Conservation (phyloP, 2,113 vertebrate genomes). For the Albula glossodonta region DNA sequence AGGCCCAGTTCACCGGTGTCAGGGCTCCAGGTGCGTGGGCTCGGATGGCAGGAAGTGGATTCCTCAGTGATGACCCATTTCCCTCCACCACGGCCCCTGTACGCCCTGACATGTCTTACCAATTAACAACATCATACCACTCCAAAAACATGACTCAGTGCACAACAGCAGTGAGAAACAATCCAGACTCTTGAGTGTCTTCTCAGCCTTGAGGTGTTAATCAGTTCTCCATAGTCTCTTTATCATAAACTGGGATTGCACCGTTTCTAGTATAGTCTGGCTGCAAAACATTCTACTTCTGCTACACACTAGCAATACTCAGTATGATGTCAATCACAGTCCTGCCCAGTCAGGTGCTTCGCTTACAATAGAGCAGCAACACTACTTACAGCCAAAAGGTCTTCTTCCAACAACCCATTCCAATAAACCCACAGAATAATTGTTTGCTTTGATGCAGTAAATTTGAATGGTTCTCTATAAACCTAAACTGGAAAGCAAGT, state of each 20-base stretch:
- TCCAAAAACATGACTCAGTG: conserved; percentile 52
- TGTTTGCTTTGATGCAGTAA: background rate
- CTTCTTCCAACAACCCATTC: background rate
- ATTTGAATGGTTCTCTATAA: conserved; percentile 6
- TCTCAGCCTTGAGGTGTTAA: background rate
- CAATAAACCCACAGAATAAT: background rate
- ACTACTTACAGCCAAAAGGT: background rate
- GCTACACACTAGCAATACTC: background rate
- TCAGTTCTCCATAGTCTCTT: conserved; percentile 3
- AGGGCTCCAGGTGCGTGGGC: background rate
- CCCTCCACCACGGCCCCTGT: conserved; percentile 46
- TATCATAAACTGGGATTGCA: background rate
- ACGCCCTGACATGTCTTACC: conserved; percentile 54
- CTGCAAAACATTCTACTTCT: background rate
- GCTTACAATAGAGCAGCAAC: background rate
- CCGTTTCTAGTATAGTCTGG: background rate
- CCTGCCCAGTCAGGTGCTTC: background rate
- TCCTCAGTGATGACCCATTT: conserved; percentile 63
- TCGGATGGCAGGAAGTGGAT: conserved; percentile 58
- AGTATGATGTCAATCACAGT: background rate
- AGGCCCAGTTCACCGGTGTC: background rate
- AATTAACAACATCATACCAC: conserved; percentile 61
- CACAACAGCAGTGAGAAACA: background rate
- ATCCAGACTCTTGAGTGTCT: too few relatives aligned
- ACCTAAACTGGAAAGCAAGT: conserved; percentile 13